Evolutionary conservation across 2,888 invertebrate species (phyloP).

Genomic region (Torymus auratus): DNA sequence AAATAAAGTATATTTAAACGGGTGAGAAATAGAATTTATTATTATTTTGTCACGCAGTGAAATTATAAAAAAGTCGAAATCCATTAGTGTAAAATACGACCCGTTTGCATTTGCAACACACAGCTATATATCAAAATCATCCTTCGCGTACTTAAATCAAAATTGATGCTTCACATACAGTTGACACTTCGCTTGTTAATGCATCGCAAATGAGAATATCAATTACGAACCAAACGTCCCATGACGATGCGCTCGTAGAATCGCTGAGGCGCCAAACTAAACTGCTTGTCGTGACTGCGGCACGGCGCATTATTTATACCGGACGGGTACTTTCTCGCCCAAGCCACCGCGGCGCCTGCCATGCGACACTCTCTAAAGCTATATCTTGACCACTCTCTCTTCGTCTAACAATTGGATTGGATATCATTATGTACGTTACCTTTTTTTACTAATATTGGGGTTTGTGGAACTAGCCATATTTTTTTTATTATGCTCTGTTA

Average conservation of each 20-base stretch:
- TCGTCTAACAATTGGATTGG: neutral
- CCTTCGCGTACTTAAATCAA: no score
- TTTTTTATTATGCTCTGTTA: no score
- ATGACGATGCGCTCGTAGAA: constrained; percentile 62
- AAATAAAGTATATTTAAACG: no score
- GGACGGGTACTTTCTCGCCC: constrained; percentile 70
- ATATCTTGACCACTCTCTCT: constrained; percentile 31
- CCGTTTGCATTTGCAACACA: no score
- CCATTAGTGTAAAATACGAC: no score
- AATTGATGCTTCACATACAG: constrained; percentile 13
- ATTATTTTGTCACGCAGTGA: no score
- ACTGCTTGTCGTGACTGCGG: constrained; percentile 64
- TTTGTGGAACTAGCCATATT: no score
- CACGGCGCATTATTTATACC: constrained; percentile 72
- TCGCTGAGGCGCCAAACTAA: constrained; percentile 60
- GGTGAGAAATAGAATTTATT: no score
- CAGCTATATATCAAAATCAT: no score
- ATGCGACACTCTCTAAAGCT: constrained; percentile 32
- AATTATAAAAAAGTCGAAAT: no score
- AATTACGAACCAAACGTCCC: constrained; percentile 68
- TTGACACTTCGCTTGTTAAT: constrained; percentile 32
- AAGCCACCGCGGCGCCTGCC: neutral
- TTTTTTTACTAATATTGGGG: no score
- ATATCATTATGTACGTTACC: no score
- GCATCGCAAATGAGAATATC: neutral